phyloP scores from a whole-genome alignment of 2,888 invertebrate genomes.

The Dryococelus australis region DNA sequence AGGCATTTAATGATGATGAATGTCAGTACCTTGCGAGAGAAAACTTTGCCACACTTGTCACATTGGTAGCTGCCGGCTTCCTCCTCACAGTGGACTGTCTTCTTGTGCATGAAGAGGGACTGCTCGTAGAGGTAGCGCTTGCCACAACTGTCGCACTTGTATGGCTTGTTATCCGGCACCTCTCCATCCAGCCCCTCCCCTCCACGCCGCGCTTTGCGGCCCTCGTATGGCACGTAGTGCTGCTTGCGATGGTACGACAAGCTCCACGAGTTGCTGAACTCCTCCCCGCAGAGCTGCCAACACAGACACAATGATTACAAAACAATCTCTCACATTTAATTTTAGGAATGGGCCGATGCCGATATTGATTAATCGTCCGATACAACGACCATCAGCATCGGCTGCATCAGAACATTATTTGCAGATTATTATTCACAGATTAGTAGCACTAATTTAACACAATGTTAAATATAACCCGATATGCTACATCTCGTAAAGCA shows the following conservation, averaged over 20 bases:
- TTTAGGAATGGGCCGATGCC: too few species aligned
- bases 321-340: too few species aligned
- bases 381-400: too few species aligned
- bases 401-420: too few species aligned
- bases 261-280: conserved; percentile 40
- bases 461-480: too few species aligned
- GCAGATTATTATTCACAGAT: too few species aligned
- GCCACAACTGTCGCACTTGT: conserved; percentile 35
- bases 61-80: conserved; percentile 36
- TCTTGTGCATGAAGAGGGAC: conserved; percentile 28
- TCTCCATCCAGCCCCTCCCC: not conserved
- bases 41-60: conserved; percentile 38
- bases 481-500: too few species aligned
- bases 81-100: conserved; percentile 17
- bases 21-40: conserved; percentile 30
- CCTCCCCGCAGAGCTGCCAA: conserved; percentile 37
- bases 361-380: too few species aligned
- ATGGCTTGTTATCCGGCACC: conserved; percentile 31
- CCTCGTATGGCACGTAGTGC: conserved; percentile 25
- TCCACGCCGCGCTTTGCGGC: not conserved
- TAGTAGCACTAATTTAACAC: too few species aligned
- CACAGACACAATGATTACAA: not conserved
- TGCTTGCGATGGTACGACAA: conserved; percentile 38
- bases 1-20: too few species aligned
- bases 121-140: conserved; percentile 35